These are phyloP conservation scores for Diaphora mendica DNA, from an alignment of 2,888 invertebrate genomes.

Conservation along the genomic window DNA sequence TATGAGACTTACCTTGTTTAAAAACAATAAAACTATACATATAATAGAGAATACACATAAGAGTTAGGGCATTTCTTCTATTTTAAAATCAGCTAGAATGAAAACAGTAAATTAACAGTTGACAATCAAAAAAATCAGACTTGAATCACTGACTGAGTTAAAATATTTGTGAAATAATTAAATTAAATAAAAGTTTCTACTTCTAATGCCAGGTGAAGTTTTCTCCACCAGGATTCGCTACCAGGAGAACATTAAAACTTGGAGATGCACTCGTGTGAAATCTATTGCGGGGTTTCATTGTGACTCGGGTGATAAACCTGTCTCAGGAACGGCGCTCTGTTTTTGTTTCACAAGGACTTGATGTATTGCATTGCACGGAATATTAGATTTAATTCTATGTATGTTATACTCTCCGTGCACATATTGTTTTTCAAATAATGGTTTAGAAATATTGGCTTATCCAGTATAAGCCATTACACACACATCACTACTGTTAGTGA, in stretches of 20 bases:
- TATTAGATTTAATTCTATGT: conserved; percentile 19
- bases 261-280: conserved; percentile 36
- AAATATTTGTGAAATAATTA: neutral
- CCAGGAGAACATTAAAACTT: conserved; percentile 35
- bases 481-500: too few species aligned
- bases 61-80: too few species aligned
- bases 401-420: conserved; percentile 16
- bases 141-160: neutral
- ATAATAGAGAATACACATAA: too few species aligned
- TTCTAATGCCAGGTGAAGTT: conserved; percentile 10
- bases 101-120: too few species aligned
- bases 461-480: too few species aligned
- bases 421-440: neutral
- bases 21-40: too few species aligned
- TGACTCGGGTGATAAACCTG: conserved; percentile 39
- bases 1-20: neutral
- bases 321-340: conserved; percentile 30
- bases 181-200: neutral
- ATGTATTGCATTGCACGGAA: conserved; percentile 24
- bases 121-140: too few species aligned
- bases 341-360: conserved; percentile 39
- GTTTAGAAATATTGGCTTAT: conserved; percentile 9
- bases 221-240: too few species aligned
- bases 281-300: conserved; percentile 35
- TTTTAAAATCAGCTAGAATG: too few species aligned